Evolutionary conservation across 1,140 invertebrate genomes (phyloP).

Genomic region (roundworm (Caenorhabditis elegans)): WBcel235 BX284605.5:11872001-11872500

Average conservation of each 20-base stretch:
- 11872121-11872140: not conserved
- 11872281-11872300: not conserved
- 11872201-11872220: conserved; percentile 33
- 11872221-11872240: conserved; percentile 27
- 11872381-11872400: not conserved
- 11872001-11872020: not conserved
- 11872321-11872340: not conserved
- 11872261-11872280: conserved; percentile 22
- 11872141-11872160: conserved; percentile 15
- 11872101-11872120: conserved; percentile 23
- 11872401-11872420: not conserved
- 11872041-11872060: not conserved
- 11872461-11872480: not conserved
- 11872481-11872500: too few species aligned
- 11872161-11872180: conserved; percentile 30
- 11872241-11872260: conserved; percentile 27
- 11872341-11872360: not conserved
- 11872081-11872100: not conserved
- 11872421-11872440: conserved; percentile 3
- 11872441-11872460: not conserved
- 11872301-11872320: not conserved
- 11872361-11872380: not conserved
- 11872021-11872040: not conserved
- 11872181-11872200: not conserved
- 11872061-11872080: not conserved